Evolutionary conservation across 1,140 invertebrate genomes (phyloP).

Genomic region (Sipha flava): DNA sequence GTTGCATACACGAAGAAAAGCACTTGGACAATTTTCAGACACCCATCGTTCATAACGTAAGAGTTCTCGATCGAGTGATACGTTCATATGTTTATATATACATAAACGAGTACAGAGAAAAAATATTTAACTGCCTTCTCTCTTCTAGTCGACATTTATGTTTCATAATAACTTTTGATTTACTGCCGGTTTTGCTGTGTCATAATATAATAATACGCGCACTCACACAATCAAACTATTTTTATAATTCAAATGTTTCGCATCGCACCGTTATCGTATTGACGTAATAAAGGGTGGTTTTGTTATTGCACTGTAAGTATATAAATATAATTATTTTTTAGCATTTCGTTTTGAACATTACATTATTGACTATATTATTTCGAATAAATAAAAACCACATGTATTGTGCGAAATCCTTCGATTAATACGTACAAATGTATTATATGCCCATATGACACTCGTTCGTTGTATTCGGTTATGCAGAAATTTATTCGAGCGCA

Average conservation of each 20-base stretch:
- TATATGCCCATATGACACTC: too few relatives aligned
- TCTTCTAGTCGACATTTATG: not conserved
- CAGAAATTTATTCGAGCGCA: too few relatives aligned
- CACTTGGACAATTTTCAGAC: not conserved
- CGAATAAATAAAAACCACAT: not conserved
- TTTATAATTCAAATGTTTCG: not conserved
- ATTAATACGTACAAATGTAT: too few relatives aligned
- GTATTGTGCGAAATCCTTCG: too few relatives aligned
- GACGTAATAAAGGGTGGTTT: not conserved
- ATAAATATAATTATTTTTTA: not conserved
- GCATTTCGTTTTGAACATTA: not conserved
- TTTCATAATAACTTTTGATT: slow-evolving; percentile 15
- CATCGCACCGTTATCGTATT: not conserved
- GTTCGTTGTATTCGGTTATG: too few relatives aligned
- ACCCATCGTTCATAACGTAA: not conserved
- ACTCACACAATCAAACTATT: not conserved
- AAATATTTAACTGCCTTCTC: not conserved
- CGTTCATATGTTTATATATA: not conserved
- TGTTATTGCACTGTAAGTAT: too few relatives aligned
- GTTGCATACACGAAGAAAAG: not conserved
- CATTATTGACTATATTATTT: not conserved
- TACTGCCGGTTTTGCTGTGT: not conserved
- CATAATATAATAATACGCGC: not conserved
- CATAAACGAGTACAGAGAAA: not conserved
- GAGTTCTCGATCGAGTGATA: not conserved